Percentiles rank a stretch among this genome's conserved stretches.
Conservation (phyloP, 2,113 vertebrate species). For the Struthidea cinerea region DNA sequence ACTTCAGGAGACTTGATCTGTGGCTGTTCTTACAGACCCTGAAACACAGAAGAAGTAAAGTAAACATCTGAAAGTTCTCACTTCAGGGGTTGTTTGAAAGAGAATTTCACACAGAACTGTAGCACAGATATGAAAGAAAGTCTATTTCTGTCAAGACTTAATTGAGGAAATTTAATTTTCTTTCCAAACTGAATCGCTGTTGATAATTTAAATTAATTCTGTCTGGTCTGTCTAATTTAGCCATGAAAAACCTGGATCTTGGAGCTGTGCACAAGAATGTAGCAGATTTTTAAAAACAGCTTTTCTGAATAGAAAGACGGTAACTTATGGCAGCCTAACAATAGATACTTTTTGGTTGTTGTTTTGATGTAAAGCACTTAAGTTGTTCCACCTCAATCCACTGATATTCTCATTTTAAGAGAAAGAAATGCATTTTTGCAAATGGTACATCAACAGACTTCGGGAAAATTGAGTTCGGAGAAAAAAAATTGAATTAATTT, state of each 20-base stretch:
- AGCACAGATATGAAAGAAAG: neutral
- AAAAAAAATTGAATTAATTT: neutral
- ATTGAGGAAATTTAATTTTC: slow-evolving; percentile 63
- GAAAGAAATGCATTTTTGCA: slow-evolving; percentile 23
- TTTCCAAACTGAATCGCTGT: slow-evolving; percentile 36
- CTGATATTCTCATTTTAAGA: neutral
- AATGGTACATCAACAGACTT: neutral
- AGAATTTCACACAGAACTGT: neutral
- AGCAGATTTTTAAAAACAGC: slow-evolving; percentile 12
- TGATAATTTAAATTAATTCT: slow-evolving; percentile 53
- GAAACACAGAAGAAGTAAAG: neutral
- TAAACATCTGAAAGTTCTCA: neutral
- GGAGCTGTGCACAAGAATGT: neutral
- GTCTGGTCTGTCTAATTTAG: slow-evolving; percentile 36
- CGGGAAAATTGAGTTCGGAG: slow-evolving; percentile 2
- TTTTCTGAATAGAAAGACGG: neutral
- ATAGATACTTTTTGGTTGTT: neutral
- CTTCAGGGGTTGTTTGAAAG: neutral
- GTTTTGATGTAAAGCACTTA: neutral
- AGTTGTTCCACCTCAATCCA: neutral
- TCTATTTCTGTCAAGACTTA: slow-evolving; percentile 26
- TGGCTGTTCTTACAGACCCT: neutral
- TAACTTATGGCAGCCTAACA: neutral
- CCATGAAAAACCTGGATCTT: slow-evolving; percentile 10
- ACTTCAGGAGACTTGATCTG: neutral